Percentiles rank a stretch among this genome's conserved stretches.
phyloP scores from a whole-genome alignment of 2,113 vertebrate genomes.

The Pundamilia nyererei region DNA sequence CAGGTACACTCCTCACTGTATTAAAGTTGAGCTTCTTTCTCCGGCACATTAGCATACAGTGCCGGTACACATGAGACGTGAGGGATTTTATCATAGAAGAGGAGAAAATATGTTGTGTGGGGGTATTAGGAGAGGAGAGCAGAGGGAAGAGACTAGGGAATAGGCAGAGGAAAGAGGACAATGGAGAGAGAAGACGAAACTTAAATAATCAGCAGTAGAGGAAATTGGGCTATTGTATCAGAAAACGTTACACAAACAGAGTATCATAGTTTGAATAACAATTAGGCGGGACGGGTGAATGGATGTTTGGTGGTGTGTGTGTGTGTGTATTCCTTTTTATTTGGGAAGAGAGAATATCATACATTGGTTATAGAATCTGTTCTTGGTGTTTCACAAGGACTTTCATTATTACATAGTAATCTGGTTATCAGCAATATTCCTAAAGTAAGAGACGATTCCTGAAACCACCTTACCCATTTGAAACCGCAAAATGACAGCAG shows the following conservation, averaged over 20 bases:
- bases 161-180: neutral
- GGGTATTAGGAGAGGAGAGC: neutral
- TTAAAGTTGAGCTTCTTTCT: constrained; percentile 33
- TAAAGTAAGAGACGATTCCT: neutral
- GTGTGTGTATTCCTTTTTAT: neutral
- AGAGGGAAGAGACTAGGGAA: neutral
- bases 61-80: neutral
- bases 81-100: constrained; percentile 40
- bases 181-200: neutral
- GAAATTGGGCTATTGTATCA: neutral
- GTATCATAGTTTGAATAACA: neutral
- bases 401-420: neutral
- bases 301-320: neutral
- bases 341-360: neutral
- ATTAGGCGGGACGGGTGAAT: neutral
- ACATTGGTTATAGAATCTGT: neutral
- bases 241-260: neutral
- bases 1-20: constrained; percentile 5
- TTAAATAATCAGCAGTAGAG: neutral
- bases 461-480: neutral
- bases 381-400: neutral
- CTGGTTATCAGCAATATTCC: neutral
- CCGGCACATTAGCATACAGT: constrained; percentile 34
- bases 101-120: constrained; percentile 22
- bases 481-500: neutral